Percentiles rank a stretch among this genome's conserved stretches.
Conservation (phyloP, 2,797 vertebrate genomes). For the Odontamblyopus lacepedii region DNA sequence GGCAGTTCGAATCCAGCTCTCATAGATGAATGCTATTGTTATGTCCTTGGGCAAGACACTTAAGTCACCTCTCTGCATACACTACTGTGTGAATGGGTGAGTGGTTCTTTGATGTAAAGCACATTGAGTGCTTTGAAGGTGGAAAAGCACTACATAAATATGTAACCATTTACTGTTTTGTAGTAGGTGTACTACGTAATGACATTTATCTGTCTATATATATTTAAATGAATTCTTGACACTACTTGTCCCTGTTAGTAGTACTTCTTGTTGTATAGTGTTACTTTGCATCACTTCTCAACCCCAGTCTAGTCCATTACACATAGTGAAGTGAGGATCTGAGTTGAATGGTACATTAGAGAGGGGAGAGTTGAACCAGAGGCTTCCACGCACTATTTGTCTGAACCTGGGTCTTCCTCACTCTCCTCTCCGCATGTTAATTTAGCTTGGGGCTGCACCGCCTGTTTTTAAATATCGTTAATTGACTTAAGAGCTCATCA, state of each 20-base stretch:
- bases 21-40: too few relatives aligned
- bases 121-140: too few relatives aligned
- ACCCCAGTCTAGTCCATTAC: conserved; percentile 70
- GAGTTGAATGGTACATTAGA: conserved; percentile 67
- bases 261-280: not conserved
- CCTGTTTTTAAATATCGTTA: conserved; percentile 85
- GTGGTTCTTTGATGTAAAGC: too few relatives aligned
- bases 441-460: conserved; percentile 78
- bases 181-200: not conserved
- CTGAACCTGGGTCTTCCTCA: conserved; percentile 78
- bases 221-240: not conserved
- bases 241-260: not conserved
- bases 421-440: conserved; percentile 75
- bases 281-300: not conserved
- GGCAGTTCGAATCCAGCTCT: too few relatives aligned
- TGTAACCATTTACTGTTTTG: too few relatives aligned
- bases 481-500: conserved; percentile 85
- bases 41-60: too few relatives aligned
- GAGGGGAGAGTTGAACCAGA: conserved; percentile 77
- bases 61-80: too few relatives aligned
- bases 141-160: too few relatives aligned
- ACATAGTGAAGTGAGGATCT: conserved; percentile 77
- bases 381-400: conserved; percentile 78
- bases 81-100: too few relatives aligned
- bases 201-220: not conserved